A percentile compares a stretch with the other conserved stretches of the same genome.
phyloP scores from a whole-genome alignment of 1,140 invertebrate species.

The Lasioglossum baleicum region DNA sequence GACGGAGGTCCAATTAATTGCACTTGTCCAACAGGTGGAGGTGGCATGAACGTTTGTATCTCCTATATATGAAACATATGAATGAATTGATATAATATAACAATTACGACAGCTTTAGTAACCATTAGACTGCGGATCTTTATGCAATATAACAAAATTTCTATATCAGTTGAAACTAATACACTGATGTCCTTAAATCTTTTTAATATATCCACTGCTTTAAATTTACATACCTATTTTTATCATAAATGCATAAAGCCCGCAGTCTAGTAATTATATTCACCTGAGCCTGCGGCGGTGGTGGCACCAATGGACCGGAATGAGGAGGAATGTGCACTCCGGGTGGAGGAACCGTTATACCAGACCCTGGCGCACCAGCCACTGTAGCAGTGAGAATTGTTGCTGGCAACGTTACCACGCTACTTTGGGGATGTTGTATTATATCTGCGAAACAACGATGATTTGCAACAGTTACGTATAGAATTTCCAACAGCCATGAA shows the following conservation, averaged over 20 bases:
- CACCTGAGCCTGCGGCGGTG: slow-evolving; percentile 75
- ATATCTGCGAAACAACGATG: slow-evolving; percentile 68
- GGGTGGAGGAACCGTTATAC: slow-evolving; percentile 72
- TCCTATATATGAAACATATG: slow-evolving; percentile 61
- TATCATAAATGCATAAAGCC: too few relatives aligned
- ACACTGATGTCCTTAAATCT: too few relatives aligned
- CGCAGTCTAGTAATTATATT: background rate
- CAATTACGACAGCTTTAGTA: background rate
- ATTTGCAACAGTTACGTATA: slow-evolving; percentile 26
- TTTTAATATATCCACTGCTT: too few relatives aligned
- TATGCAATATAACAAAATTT: too few relatives aligned
- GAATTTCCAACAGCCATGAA: slow-evolving; percentile 27
- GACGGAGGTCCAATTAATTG: slow-evolving; percentile 77
- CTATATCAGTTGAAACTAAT: too few relatives aligned
- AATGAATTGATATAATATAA: slow-evolving; percentile 6
- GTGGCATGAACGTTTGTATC: slow-evolving; percentile 75
- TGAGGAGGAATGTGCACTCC: slow-evolving; percentile 76
- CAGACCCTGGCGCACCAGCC: slow-evolving; percentile 71
- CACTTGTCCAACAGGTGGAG: slow-evolving; percentile 73
- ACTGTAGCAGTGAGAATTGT: slow-evolving; percentile 78
- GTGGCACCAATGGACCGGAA: slow-evolving; percentile 72
- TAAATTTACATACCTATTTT: too few relatives aligned
- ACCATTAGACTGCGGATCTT: too few relatives aligned
- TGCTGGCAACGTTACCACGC: slow-evolving; percentile 75
- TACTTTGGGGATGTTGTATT: slow-evolving; percentile 78